Conservation (phyloP, 2,888 invertebrate species). For the Xestobium rufovillosum region DNA sequence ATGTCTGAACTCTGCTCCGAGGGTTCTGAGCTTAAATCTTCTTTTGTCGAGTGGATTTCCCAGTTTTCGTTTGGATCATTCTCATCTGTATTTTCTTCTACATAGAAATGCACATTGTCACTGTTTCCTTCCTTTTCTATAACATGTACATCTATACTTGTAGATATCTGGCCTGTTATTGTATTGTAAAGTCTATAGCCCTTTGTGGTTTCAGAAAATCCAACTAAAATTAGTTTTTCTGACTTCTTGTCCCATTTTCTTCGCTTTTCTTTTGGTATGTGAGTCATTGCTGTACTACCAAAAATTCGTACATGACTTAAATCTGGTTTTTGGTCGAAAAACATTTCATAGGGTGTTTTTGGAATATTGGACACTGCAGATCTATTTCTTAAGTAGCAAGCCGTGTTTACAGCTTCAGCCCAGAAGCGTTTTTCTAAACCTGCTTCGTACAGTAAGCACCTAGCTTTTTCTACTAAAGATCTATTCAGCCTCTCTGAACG, state of each 20-base stretch:
- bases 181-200: slow-evolving; percentile 6
- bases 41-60: not conserved
- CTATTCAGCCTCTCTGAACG: too few species aligned
- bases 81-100: not conserved
- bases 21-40: not conserved
- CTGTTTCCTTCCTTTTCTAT: not conserved
- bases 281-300: slow-evolving; percentile 11
- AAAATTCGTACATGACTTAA: too few species aligned
- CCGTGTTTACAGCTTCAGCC: too few species aligned
- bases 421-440: too few species aligned
- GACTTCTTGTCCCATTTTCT: slow-evolving; percentile 9
- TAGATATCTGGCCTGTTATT: not conserved
- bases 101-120: not conserved
- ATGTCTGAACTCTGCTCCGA: too few species aligned
- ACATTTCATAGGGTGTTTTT: slow-evolving; percentile 6
- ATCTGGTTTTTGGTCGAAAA: too few species aligned
- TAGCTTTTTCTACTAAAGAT: too few species aligned
- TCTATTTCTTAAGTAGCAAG: slow-evolving; percentile 8
- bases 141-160: slow-evolving; percentile 1
- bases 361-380: slow-evolving; percentile 5
- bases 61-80: slow-evolving; percentile 3
- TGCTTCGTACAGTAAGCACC: slow-evolving; percentile 10
- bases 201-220: slow-evolving; percentile 8
- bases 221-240: slow-evolving; percentile 10
- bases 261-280: slow-evolving; percentile 12